Base-by-base conservation (phyloP, 1,140 invertebrate species). In the Papilio machaon region DNA sequence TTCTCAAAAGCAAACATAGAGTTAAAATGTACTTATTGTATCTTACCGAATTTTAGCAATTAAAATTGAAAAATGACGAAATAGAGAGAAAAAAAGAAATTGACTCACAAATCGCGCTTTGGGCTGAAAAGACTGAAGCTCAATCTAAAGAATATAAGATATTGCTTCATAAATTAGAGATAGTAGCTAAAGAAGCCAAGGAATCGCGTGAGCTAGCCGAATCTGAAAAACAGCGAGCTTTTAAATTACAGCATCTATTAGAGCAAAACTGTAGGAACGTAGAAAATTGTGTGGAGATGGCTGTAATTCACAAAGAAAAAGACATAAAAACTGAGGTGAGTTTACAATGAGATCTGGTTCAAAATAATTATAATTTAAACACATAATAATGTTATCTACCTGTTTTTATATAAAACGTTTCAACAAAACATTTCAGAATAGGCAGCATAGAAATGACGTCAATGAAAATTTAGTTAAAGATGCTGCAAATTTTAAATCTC, bases 131-230 rank as follows among this genome's bases (percentile, higher is more conserved):
- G 30, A 86, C 88, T 30, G 91, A 94, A 89, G 82, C 77, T 19
- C 92, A 94, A 80, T 86, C 91, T 9, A 90, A 88, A 54, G 91
- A 94, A 84, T 91, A 92, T 75, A 90, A 92, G 74, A 67, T 82
- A 70, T 85, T 94, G 79, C 81, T 94, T 46, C 88, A 94, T 81
- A 94, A 92, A 74, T 84, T 94, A 30, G 89, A 92, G 78, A 87
- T 89, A 23, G 89, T 92, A 17, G 86, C 88, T 70, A 89, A 86
- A 82, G 89, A 94, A 78, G 91, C 91, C 7, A 85, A 83, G 79
- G 87, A 90, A 80, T 91, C 90, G 60, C 87, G 88, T 43, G 83
- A 86, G 35, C 83, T 87, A n/a, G 92, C 91, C 75, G 87, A 92
- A 64, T 75, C 86, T n/a, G 93, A 94, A 85, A 89, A 83, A 81